A percentile compares a stretch with the other conserved stretches of the same genome.
Evolutionary conservation across 2,797 vertebrate species (phyloP).

Genomic region (Dallia pectoralis): DNA sequence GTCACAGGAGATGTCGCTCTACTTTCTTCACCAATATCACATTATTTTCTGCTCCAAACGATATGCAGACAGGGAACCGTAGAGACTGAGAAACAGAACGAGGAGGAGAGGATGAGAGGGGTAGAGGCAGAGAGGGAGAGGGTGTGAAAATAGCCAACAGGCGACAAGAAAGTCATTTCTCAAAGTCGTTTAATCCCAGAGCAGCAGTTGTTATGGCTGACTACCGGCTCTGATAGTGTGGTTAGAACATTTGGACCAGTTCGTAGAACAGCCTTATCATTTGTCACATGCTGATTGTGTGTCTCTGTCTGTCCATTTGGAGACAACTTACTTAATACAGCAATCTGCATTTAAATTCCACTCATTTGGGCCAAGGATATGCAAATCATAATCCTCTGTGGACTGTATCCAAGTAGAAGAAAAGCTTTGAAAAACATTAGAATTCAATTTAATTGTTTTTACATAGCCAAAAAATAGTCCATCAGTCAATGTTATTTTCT

Average conservation of each 20-base stretch:
- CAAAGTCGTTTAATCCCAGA: background rate
- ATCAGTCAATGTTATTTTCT: no score
- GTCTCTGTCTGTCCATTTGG: background rate
- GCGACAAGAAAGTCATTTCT: background rate
- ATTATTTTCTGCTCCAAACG: constrained; percentile 23
- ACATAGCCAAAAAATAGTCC: no score
- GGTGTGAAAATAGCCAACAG: background rate
- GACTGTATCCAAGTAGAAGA: no score
- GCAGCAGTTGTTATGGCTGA: constrained; percentile 2
- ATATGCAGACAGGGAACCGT: constrained; percentile 22
- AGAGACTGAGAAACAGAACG: background rate
- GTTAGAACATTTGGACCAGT: background rate
- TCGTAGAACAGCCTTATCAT: background rate
- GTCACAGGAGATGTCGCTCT: constrained; percentile 47
- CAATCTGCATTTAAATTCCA: background rate
- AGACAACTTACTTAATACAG: background rate
- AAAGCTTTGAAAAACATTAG: no score
- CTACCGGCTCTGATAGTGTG: background rate
- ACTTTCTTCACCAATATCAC: background rate
- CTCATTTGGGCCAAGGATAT: background rate
- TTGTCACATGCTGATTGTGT: background rate
- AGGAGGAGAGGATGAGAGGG: background rate
- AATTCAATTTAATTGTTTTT: no score
- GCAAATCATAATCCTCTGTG: no score
- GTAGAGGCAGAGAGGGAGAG: background rate